Evolutionary conservation across 1,140 invertebrate genomes (phyloP), one percentile per base, ranked within the genome.

Genomic region (Drosophila mojavensis): DNA sequence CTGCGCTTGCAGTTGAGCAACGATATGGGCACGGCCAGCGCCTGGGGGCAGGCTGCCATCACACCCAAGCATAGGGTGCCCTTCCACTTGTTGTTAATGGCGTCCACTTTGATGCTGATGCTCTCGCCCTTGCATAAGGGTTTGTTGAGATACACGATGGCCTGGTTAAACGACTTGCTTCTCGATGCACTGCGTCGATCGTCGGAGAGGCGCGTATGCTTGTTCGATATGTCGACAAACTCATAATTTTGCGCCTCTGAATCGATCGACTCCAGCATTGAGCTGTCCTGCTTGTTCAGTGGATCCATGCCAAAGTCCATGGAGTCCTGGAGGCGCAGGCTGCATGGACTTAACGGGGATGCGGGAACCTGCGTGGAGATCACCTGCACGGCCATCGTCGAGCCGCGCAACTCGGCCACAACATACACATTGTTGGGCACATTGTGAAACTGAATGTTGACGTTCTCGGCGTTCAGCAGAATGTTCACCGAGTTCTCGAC

Each of bases 381-480:
- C n/a, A 96, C 94, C 59, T 94, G 93, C 0, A 96, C 93, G 6
- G 94, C 93, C 71, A 95, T 94, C 0, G 95, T 94, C n/a, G 93
- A 93, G 4, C 96, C 96, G 78, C 94, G 95, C 10, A 97, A 83
- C 81, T 97, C 97, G 10, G 70, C 73, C 17, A 75, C 80, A 10
- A 86, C 82, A 51, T 83, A 86, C 0, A 86, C 84, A 65, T 88
- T 95, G 91, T 96, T 96, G 20, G 96, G 95, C 68, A 97, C 93
- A 89, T 96, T 95, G n/a, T 94, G 93, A 20, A 96, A 96, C 24
- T 96, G 96, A n/a, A 96, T 94, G n/a, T 96, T 96, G 90, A 97
- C 94, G 83, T 98, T 97, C 92, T 97, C 96, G 0, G 96, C 96
- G 92, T 98, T 97, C 1, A 98, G 93, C 65, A 94, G 94, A 54